Base-by-base conservation (phyloP, 2,888 invertebrate species). In the Drosophila lutescens region DNA sequence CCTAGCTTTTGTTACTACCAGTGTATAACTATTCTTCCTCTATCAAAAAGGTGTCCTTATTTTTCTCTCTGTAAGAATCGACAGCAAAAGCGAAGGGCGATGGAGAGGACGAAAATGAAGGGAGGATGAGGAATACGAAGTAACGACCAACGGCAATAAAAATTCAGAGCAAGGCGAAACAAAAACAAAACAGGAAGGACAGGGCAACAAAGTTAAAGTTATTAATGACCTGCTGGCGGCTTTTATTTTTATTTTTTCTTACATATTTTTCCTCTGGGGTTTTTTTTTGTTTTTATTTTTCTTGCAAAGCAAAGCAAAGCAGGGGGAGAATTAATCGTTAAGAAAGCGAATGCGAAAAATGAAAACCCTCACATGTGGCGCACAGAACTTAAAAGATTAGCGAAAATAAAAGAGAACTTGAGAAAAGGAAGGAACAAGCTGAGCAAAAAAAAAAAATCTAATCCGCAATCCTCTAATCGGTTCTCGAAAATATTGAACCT, bases 141-240 rank as follows among this genome's bases (percentile, higher is more conserved):
- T 75, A 78, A 61, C 23, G 26, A 26, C 46, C 26, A 46, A 46
- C 58, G 67, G 77, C 83, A 77, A 80, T 83, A 80, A 84, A 84
- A 86, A 74, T 74, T 62, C 68, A 74, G 70, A 63, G 60, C 74
- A 70, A 63, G 59, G 34, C 54, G 55, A 60, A 59, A 55, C 54
- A 68, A 70, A 58, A 47, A 58, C 40, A 53, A 49, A 43, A 43
- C 83, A 82, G 78, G 83, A 81, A 85, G 81, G 78, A 71, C 80
- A 79, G 69, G 74, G 79, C 87, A 85, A 86, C 84, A 86, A 86
- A 81, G 84, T 86, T 84, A 86, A 86, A 81, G 84, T 86, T 84
- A 86, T 84, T 86, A 86, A 84, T 86, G 84, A 85, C 87, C 81
- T 86, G 82, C 86, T 71, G 80, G 63, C 26, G 38, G 34, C 34